A percentile compares a stretch with the other conserved stretches of the same genome.
phyloP scores from a whole-genome alignment of 2,888 invertebrate genomes.

The Eretmocerus hayati region DNA sequence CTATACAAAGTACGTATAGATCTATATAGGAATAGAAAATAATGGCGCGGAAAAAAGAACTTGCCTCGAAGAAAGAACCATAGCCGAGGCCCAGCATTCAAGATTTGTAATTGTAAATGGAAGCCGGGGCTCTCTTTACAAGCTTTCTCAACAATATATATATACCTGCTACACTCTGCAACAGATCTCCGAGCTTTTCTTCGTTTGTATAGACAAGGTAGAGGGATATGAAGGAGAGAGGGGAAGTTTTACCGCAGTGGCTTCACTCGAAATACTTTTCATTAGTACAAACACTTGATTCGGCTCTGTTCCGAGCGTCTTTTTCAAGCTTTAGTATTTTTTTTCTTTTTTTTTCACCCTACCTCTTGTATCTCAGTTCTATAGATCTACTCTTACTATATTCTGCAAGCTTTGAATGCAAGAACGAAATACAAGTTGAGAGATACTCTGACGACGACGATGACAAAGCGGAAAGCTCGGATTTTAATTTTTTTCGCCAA shows the following conservation, averaged over 20 bases:
- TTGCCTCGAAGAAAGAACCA: too few species aligned
- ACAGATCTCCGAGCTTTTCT: too few species aligned
- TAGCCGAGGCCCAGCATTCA: too few species aligned
- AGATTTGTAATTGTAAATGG: neutral
- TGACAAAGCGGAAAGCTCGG: slow-evolving; percentile 13
- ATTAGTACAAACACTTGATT: slow-evolving; percentile 18
- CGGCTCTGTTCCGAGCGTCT: slow-evolving; percentile 10
- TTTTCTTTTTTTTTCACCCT: neutral
- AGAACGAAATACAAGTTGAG: too few species aligned
- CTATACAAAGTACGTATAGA: too few species aligned
- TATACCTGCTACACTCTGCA: too few species aligned
- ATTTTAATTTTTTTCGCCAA: slow-evolving; percentile 15
- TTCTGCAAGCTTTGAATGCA: neutral
- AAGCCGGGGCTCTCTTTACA: slow-evolving; percentile 4
- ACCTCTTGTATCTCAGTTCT: neutral
- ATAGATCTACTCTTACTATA: too few species aligned
- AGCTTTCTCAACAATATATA: too few species aligned
- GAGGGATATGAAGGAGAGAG: slow-evolving; percentile 9
- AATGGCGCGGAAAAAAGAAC: too few species aligned
- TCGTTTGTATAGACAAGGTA: too few species aligned
- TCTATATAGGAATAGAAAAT: too few species aligned
- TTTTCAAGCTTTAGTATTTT: neutral
- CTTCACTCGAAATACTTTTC: slow-evolving; percentile 16
- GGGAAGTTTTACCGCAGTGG: neutral
- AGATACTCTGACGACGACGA: slow-evolving; percentile 4